Evolutionary conservation across 2,888 invertebrate species (phyloP), one percentile per base, ranked within the genome.

Genomic region (Drosophila parthenogenetica): DNA sequence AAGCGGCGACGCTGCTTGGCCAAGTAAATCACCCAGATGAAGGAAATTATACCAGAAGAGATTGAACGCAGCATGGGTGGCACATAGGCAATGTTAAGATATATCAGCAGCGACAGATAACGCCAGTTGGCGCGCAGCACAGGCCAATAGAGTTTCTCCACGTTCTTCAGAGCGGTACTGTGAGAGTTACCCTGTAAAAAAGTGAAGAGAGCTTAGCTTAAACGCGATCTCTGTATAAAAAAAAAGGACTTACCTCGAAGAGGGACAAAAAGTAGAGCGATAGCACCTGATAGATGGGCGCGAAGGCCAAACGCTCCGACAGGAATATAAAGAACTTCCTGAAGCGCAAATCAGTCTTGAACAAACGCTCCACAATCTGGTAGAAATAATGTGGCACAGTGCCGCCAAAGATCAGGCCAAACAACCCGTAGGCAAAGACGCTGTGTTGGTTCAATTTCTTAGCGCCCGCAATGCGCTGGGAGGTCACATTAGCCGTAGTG

Each of bases 381-480:
- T 96, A 96, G 91, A 97, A 96, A 88, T 94, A 96, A 91, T 97
- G 96, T 0, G 97, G 96, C 3, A 96, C 92, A 2, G 95, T 94
- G 29, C 97, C 97, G 59, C 96, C 96, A 91, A 97, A 96, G n/a
- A 96, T 87, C 46, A 97, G 93, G 50, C 96, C 97, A 93, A 95
- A 97, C 10, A 95, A 90, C 42, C 94, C 96, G 92, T 96, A 97
- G 0, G 96, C 95, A 39, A 95, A 87, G 4, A 96, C 91, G 82
- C 95, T 95, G 54, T 96, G 95, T 43, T 94, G 92, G 89, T 94
- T 94, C 8, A 96, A 90, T 37, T 91, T 90, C 84, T 94, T 94
- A 14, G 93, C 93, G 46, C 96, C 95, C n/a, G 94, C 93, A 10
- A 96, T 93, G 70, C 94, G 93, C 90, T 97, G 97, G 0, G 96